Conservation (phyloP, 2,888 invertebrate genomes). For the Eupeodes latifasciatus region DNA sequence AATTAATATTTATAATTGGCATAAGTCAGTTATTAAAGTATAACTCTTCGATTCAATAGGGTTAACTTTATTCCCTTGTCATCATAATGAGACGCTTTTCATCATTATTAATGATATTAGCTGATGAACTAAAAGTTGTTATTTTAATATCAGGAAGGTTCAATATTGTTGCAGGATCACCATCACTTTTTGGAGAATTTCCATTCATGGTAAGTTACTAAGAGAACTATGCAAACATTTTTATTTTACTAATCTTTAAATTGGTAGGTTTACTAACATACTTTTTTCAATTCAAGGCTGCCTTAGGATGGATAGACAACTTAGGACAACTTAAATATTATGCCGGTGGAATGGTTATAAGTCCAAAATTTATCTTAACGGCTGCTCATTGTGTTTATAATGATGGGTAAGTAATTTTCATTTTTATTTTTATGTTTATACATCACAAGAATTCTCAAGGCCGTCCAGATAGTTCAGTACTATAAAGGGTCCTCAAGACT, state of each 20-base stretch:
- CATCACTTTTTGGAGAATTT: no score
- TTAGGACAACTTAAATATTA: background rate
- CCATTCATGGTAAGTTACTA: no score
- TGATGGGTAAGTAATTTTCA: background rate
- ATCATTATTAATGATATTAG: background rate
- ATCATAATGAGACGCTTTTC: background rate
- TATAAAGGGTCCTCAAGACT: no score
- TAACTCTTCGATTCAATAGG: background rate
- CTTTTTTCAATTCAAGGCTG: background rate
- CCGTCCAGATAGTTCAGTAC: no score
- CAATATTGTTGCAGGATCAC: no score
- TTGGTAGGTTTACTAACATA: no score
- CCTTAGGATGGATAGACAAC: conserved; percentile 27
- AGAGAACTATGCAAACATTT: no score
- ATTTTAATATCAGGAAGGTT: background rate
- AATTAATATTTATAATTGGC: no score
- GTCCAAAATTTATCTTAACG: conserved; percentile 19
- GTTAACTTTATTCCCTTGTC: background rate
- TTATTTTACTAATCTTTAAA: no score
- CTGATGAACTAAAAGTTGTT: background rate
- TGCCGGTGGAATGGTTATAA: conserved; percentile 31
- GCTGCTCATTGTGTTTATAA: conserved; percentile 38
- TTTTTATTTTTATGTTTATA: no score
- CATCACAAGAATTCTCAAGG: no score
- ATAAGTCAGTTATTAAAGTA: background rate